A percentile compares a stretch with the other conserved stretches of the same genome.
phyloP scores from a whole-genome alignment of 2,113 vertebrate genomes.

The Phalacrocorax aristotelis region DNA sequence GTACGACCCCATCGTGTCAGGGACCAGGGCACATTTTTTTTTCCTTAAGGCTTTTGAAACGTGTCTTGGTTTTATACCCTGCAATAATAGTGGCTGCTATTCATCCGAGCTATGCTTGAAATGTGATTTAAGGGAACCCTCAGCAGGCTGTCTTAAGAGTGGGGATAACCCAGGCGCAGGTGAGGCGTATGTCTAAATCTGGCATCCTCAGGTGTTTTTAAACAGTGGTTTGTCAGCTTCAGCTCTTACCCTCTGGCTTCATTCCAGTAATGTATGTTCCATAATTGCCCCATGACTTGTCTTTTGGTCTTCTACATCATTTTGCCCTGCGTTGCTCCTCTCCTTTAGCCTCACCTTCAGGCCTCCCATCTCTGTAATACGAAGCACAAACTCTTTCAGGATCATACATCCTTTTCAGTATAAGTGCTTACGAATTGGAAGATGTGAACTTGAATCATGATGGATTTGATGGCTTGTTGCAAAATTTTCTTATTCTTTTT shows the following conservation, averaged over 20 bases:
- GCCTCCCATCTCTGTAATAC: not conserved
- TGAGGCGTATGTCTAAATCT: not conserved
- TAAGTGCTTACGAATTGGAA: not conserved
- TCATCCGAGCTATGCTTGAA: not conserved
- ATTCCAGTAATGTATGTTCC: not conserved
- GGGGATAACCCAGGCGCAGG: not conserved
- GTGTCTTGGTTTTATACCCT: not conserved
- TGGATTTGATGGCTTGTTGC: not conserved
- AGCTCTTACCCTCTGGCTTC: not conserved
- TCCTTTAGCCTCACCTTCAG: not conserved
- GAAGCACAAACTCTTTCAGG: not conserved
- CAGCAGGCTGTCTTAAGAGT: not conserved
- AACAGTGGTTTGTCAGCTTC: not conserved
- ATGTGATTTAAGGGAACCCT: not conserved
- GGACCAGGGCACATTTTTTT: not conserved
- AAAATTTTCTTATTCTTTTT: not conserved
- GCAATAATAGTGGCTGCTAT: not conserved
- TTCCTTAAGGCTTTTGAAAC: not conserved
- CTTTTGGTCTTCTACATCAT: not conserved
- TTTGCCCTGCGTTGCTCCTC: not conserved
- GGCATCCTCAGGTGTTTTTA: not conserved
- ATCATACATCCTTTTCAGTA: not conserved
- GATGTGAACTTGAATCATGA: too few relatives aligned
- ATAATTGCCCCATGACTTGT: not conserved
- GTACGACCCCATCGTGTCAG: rapidly evolving